These are phyloP conservation scores for Drosophila multiciliata DNA, from an alignment of 2,888 invertebrate species.

Conservation along the genomic window DNA sequence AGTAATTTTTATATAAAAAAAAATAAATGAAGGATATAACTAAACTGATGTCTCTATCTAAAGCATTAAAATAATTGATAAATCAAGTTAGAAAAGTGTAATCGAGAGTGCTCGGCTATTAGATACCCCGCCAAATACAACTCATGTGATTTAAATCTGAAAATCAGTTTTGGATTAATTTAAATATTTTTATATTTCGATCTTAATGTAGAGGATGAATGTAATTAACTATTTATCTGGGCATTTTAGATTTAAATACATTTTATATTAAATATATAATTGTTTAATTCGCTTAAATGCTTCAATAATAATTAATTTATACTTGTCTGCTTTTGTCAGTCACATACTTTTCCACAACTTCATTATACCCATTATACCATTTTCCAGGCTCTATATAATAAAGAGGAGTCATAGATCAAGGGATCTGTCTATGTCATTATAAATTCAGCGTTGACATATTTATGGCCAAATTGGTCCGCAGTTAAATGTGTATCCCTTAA, in stretches of 20 bases:
- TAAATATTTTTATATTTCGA: background rate
- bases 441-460: constrained; percentile 44
- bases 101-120: background rate
- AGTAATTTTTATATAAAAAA: too few species aligned
- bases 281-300: background rate
- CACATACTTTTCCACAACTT: background rate
- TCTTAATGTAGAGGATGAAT: background rate
- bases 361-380: background rate
- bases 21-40: background rate
- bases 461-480: constrained; percentile 27
- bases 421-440: constrained; percentile 1
- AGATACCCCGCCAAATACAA: background rate
- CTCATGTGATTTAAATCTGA: too few species aligned
- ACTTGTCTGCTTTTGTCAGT: background rate
- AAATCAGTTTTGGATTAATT: too few species aligned
- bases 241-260: too few species aligned
- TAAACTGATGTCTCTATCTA: constrained; percentile 18
- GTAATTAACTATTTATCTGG: background rate
- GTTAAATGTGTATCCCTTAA: constrained; percentile 1
- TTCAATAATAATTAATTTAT: too few species aligned
- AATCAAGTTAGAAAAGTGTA: background rate
- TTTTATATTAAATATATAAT: too few species aligned
- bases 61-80: constrained; percentile 2
- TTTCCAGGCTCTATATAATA: background rate
- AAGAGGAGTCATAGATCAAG: constrained; percentile 43